Evolutionary conservation across 2,797 vertebrate genomes (phyloP).

Genomic region (Protosalanx chinensis): DNA sequence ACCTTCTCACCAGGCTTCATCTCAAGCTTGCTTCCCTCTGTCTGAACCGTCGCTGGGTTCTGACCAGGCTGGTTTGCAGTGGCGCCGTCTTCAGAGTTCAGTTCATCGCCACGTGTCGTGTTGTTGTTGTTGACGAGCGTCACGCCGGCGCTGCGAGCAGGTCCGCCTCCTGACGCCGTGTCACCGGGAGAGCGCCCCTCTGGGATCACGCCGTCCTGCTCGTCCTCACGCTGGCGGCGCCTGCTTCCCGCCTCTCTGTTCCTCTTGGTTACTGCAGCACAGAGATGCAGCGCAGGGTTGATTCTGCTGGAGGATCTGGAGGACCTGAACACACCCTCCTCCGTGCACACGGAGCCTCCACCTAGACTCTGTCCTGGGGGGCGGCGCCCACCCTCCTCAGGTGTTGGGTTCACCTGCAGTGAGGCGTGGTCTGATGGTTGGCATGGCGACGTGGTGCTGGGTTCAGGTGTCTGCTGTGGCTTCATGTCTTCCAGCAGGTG

Average conservation of each 20-base stretch:
- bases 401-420: too few species aligned
- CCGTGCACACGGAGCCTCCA: constrained; percentile 44
- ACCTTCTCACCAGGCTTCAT: constrained; percentile 27
- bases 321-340: constrained; percentile 36
- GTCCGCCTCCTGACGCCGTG: constrained; percentile 16
- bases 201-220: constrained; percentile 24
- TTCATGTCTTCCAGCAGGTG: constrained; percentile 59
- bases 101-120: constrained; percentile 22
- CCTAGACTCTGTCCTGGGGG: constrained; percentile 28
- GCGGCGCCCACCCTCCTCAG: constrained; percentile 18
- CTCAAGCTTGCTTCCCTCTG: neutral
- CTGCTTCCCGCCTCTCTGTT: constrained; percentile 27
- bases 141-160: constrained; percentile 22
- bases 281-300: constrained; percentile 26
- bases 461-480: constrained; percentile 33
- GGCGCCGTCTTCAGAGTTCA: constrained; percentile 4
- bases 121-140: constrained; percentile 22
- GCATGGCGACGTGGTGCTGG: too few species aligned
- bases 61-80: constrained; percentile 16
- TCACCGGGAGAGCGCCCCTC: constrained; percentile 32
- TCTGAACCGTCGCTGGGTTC: neutral
- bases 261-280: constrained; percentile 24
- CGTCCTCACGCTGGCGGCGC: constrained; percentile 17
- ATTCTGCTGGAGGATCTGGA: constrained; percentile 57
- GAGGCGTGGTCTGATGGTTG: too few species aligned